Evolutionary conservation across 2,888 invertebrate genomes (phyloP).

Genomic region (Sycophila texana): DNA sequence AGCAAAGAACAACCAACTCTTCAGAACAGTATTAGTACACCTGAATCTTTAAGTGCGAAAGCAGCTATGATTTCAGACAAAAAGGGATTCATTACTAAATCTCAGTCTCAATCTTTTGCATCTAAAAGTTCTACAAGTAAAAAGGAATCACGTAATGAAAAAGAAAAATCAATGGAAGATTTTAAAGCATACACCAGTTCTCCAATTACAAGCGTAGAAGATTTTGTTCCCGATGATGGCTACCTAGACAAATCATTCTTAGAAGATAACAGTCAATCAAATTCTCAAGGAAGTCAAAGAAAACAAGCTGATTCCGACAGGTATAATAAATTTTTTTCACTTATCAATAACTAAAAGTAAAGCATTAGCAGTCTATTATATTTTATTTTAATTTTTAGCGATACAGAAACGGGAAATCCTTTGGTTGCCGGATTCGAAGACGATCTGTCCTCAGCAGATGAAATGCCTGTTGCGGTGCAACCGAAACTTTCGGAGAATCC

Average conservation of each 20-base stretch:
- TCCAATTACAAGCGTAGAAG: conserved; percentile 80
- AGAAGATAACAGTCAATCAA: conserved; percentile 79
- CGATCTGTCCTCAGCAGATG: conserved; percentile 85
- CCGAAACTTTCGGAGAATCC: conserved; percentile 71
- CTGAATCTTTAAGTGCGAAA: conserved; percentile 45
- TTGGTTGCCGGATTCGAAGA: conserved; percentile 90
- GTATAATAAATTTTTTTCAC: conserved; percentile 67
- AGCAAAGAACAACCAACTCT: conserved; percentile 28
- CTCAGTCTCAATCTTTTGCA: conserved; percentile 69
- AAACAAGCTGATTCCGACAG: conserved; percentile 78
- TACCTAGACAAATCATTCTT: conserved; percentile 85
- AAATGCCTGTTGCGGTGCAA: conserved; percentile 65
- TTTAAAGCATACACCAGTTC: conserved; percentile 55
- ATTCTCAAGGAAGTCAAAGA: conserved; percentile 72
- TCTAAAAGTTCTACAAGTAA: conserved; percentile 71
- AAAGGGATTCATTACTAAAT: conserved; percentile 61
- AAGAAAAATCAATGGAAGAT: conserved; percentile 62
- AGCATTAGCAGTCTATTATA: conserved; percentile 23
- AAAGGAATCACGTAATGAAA: conserved; percentile 67
- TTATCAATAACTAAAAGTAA: background rate
- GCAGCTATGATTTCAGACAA: conserved; percentile 57
- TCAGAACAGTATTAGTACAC: conserved; percentile 26
- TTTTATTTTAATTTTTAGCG: conserved; percentile 75
- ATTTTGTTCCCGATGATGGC: conserved; percentile 86
- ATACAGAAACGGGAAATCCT: conserved; percentile 85